phyloP scores from a whole-genome alignment of 2,113 vertebrate species.

The Helogale parvula region DNA sequence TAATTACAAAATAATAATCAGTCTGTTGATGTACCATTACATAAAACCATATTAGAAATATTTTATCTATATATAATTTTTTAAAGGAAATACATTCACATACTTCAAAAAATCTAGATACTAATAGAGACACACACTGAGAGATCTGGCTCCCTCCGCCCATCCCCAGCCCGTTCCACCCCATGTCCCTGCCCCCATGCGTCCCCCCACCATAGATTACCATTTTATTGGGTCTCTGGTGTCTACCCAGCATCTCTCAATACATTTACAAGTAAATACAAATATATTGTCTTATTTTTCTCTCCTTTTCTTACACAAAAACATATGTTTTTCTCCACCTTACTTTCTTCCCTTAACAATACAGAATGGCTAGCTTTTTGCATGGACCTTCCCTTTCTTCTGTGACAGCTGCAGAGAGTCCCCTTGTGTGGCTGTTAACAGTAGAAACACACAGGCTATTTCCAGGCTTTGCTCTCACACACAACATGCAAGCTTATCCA shows the following conservation, averaged over 20 bases:
- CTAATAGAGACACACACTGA: not conserved
- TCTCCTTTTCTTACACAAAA: not conserved
- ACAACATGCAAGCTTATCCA: not conserved
- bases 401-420: not conserved
- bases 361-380: not conserved
- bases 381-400: rapidly evolving
- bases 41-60: not conserved
- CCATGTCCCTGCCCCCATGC: rapidly evolving
- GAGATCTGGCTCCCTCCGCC: not conserved
- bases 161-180: rapidly evolving
- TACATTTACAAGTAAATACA: not conserved
- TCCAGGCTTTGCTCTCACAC: not conserved
- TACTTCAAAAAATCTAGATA: not conserved
- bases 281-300: not conserved
- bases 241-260: not conserved
- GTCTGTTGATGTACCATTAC: not conserved
- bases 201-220: rapidly evolving
- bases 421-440: not conserved
- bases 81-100: not conserved
- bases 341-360: not conserved
- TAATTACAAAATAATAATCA: not conserved
- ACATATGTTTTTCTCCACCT: not conserved
- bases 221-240: not conserved
- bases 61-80: not conserved
- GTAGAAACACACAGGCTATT: not conserved